Conservation (phyloP, 2,113 vertebrate species). For the Atlantisia rogersi region DNA sequence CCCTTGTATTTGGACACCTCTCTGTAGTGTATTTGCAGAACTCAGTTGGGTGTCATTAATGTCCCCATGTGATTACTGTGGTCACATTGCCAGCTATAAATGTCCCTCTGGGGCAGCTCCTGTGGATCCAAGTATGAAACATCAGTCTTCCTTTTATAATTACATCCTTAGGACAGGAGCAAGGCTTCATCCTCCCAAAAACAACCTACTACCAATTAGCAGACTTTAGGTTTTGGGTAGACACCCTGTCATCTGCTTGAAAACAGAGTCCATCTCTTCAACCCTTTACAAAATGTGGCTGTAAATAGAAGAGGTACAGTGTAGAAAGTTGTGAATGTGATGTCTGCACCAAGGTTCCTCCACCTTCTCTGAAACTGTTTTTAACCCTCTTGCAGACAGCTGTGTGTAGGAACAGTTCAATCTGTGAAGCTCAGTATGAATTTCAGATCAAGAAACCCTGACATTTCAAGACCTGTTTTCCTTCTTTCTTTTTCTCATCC, state of each 20-base stretch:
- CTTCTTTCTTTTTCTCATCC: not conserved
- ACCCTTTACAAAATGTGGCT: not conserved
- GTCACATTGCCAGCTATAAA: not conserved
- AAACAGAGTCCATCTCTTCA: not conserved
- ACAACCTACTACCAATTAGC: not conserved
- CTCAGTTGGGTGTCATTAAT: conserved; percentile 25
- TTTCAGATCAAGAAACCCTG: not conserved
- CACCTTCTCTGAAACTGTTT: not conserved
- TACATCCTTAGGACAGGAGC: conserved; percentile 5
- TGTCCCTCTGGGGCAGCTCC: conserved; percentile 7
- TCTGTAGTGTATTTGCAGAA: conserved; percentile 38
- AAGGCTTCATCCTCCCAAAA: conserved; percentile 26
- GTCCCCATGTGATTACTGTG: not conserved
- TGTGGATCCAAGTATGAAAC: not conserved
- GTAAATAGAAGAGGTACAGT: not conserved
- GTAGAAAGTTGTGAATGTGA: not conserved
- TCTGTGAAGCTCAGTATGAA: not conserved
- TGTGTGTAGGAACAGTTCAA: not conserved
- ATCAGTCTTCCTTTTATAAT: conserved; percentile 30
- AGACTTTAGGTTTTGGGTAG: not conserved
- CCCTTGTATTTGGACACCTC: conserved; percentile 32
- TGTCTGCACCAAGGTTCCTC: not conserved
- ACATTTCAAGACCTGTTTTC: not conserved
- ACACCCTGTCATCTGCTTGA: not conserved
- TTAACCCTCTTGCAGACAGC: not conserved